These are phyloP conservation scores for Catostomus latipinnis DNA, from an alignment of 2,797 vertebrate genomes.

Conservation along the genomic window DNA sequence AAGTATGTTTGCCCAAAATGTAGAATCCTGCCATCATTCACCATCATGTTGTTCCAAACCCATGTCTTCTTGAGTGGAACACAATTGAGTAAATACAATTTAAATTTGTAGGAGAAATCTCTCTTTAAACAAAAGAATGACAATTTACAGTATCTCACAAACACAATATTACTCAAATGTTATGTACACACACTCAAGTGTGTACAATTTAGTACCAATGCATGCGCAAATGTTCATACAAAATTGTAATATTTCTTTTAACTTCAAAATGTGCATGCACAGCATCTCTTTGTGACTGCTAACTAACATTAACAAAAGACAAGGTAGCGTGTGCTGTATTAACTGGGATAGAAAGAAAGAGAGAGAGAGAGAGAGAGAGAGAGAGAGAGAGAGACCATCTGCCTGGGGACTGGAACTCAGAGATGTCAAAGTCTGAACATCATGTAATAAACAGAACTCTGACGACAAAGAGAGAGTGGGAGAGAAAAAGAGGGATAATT, in stretches of 20 bases:
- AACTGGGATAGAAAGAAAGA: constrained; percentile 15
- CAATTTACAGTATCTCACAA: neutral
- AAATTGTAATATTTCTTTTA: neutral
- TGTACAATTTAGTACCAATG: neutral
- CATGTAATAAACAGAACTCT: constrained; percentile 33
- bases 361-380: neutral
- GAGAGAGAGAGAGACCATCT: constrained; percentile 9
- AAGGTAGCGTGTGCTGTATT: neutral
- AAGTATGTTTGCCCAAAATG: no score
- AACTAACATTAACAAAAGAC: constrained; percentile 25
- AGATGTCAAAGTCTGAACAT: constrained; percentile 50
- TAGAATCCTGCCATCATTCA: neutral
- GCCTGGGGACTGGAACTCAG: constrained; percentile 38
- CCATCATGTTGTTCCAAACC: no score
- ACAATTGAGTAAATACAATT: no score
- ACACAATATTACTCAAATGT: constrained; percentile 7
- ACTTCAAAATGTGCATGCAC: constrained; percentile 23
- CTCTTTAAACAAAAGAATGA: neutral
- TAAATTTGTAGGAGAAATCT: no score
- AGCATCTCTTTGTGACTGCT: neutral
- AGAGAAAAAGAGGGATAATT: constrained; percentile 32
- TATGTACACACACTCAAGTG: neutral
- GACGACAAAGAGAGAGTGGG: constrained; percentile 6
- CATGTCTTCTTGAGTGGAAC: no score
- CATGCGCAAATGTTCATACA: neutral